A percentile compares a stretch with the other conserved stretches of the same genome.
Conservation (phyloP, 2,888 invertebrate species). For the Euplexia lucipara region DNA sequence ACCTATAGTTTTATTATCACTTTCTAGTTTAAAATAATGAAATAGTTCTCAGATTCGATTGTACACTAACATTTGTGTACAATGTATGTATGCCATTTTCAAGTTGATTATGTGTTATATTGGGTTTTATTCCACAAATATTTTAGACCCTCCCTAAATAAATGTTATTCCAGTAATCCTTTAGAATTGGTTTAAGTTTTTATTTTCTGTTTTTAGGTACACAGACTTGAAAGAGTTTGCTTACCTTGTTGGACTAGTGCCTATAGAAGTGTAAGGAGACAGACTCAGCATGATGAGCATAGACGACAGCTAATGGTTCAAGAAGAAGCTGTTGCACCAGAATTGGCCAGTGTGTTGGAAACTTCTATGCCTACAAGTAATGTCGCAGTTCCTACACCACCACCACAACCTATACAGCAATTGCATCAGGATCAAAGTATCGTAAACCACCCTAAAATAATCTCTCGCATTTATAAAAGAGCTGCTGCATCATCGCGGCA, state of each 20-base stretch:
- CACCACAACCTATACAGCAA: neutral
- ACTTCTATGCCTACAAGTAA: neutral
- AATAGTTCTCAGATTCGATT: no score
- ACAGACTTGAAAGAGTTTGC: constrained; percentile 17
- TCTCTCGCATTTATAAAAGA: constrained; percentile 3
- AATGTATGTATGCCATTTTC: neutral
- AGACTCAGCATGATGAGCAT: constrained; percentile 21
- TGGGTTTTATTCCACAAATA: neutral
- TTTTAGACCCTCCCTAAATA: neutral
- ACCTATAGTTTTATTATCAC: neutral
- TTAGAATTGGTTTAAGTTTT: neutral
- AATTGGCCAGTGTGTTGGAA: neutral
- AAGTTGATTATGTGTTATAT: neutral
- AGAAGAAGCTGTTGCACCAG: neutral
- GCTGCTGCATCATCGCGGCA: neutral
- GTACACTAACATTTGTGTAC: neutral
- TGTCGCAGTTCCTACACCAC: constrained; percentile 1
- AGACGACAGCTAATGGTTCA: constrained; percentile 4
- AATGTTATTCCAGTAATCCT: neutral
- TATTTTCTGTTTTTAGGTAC: no score
- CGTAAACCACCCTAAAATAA: constrained; percentile 2
- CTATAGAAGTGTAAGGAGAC: constrained; percentile 30
- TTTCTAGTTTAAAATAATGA: neutral
- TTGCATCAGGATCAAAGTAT: neutral
- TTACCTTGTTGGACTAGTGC: constrained; percentile 25